Base-by-base conservation (phyloP, 2,888 invertebrate genomes). In the Campaea margaritaria region DNA sequence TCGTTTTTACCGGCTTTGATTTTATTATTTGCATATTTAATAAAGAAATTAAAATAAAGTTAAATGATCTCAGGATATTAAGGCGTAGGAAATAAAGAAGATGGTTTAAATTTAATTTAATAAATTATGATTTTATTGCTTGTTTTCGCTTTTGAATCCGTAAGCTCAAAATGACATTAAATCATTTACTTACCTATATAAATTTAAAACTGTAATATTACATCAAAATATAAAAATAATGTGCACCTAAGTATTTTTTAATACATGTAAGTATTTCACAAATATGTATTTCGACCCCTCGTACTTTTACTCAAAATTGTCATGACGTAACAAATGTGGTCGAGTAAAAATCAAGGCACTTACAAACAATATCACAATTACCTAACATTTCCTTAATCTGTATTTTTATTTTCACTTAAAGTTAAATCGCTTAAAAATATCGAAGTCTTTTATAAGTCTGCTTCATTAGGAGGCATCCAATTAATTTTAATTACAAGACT, bases 281-380 rank as follows among this genome's bases (percentile, higher is more conserved):
- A 27, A 27, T 27, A 27, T 27, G 2, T 27, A 27, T 2, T 5
- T 27, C n/a, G n/a, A 21, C 21, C 21, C 36, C 58, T 78, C 71
- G 77, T 55, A 79, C 70, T 76, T 74, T 74, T 75, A 80, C 80
- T 81, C 73, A 78, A 80, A 70, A 46, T 14, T 39, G 36, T 31
- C 11, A 42, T 41, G 43, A 47, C 44, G 28, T 48, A 21, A 50
- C 52, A 54, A 42, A 50, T 45, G 55, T 15, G 43, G 64, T 81
- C 80, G 76, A 81, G 81, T 80, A 78, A 80, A 79, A 81, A 77
- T 81, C 81, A 79, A 79, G 76, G 75, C 75, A 72, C 72, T 64
- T 67, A 69, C 51, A 64, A 61, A 62, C 56, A 66, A 69, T 69
- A 69, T 69, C 69, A 69, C 69, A 69, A 62, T 62, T 38, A 57